Evolutionary conservation across 1,140 invertebrate species (phyloP), one percentile per base, ranked within the genome.

Genomic region (Drusus annulatus): DNA sequence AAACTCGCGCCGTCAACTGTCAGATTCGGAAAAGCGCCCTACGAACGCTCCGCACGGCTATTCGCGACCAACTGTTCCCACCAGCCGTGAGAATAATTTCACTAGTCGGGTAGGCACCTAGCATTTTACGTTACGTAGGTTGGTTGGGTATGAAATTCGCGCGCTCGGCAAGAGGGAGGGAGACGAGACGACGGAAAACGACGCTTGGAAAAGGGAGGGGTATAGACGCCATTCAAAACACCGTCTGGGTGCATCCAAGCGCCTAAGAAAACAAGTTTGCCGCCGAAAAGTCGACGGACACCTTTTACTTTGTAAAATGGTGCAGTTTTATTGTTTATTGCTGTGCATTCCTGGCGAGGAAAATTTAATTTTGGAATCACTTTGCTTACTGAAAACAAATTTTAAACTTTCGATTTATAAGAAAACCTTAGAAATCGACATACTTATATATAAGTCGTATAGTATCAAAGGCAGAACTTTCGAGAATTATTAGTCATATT

Each of bases 171-270:
- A 45, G 36, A 10, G 36, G 7, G 62, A 31, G 16, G 7, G 62
- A 65, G 62, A 25, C 13, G 62, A 31, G 28, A 65, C 31, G 31
- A 65, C 16, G 62, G 25, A 65, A 65, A 65, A 15, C 16, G 23
- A 21, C 0, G 62, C 23, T 21, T 21, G 23, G 6, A 15, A 65
- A 23, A 25, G 62, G 28, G 62, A 65, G 16, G 62, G 3, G 10
- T n/a, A 65, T 31, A 31, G 62, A 65, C 62, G 62, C 62, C 62
- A 65, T 65, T 65, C 62, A 65, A 6, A n/a, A 65, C 62, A 65
- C n/a, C 28, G 62, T 65, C 16, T 21, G 21, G 62, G 28, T 65
- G 62, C 62, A 65, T 17, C 62, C 4, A 16, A 19, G 56, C 56
- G 16, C 56, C 17, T 19, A 8, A 19, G 56, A 28, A 10, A 65